Base-by-base conservation (phyloP, 1,140 invertebrate species). In the Plodia interpunctella region DNA sequence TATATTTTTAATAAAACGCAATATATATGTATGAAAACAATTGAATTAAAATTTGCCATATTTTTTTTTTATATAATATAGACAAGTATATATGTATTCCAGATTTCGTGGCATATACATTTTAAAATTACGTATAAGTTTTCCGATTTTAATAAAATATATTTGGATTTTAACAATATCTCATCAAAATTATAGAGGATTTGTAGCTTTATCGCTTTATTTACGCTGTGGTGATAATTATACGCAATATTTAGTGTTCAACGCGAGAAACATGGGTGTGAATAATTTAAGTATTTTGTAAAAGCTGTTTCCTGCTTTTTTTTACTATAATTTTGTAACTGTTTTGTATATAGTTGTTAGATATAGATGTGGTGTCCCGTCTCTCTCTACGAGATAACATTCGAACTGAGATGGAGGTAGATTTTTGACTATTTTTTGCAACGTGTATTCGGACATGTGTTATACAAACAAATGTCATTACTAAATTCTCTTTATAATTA, bases 321-420 rank as follows among this genome's bases (percentile, higher is more conserved):
- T 44, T 44, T 44, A 44, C 9, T 44, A 44, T 44, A 15, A 44
- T 44, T 44, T 44, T n/a, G 38, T 44, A 44, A 44, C 38, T 44
- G 38, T 44, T 44, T 44, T 44, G 38, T 44, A 44, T 44, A 44
- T 44, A 44, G 38, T 17, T 44, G 38, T 44, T 44, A 44, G 38
- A 44, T 44, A 11, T 44, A 44, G 38, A 32, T 32, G 30, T 11
- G 30, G 30, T 32, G 5, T 44, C 1, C 38, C 38, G 13, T 44
- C 38, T 44, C 38, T 15, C 15, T 44, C 15, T 44, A 44, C 1
- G 38, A 15, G 38, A 10, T 44, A n/a, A 5, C 38, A 44, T n/a
- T 44, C 15, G 10, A 17, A 44, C 13, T 44, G 38, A 44, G 38
- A 44, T 44, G 38, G 38, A 44, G 1, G n/a, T 32, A 32, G 30